Evolutionary conservation across 2,113 vertebrate genomes (phyloP).

Genomic region (Hylia prasina): DNA sequence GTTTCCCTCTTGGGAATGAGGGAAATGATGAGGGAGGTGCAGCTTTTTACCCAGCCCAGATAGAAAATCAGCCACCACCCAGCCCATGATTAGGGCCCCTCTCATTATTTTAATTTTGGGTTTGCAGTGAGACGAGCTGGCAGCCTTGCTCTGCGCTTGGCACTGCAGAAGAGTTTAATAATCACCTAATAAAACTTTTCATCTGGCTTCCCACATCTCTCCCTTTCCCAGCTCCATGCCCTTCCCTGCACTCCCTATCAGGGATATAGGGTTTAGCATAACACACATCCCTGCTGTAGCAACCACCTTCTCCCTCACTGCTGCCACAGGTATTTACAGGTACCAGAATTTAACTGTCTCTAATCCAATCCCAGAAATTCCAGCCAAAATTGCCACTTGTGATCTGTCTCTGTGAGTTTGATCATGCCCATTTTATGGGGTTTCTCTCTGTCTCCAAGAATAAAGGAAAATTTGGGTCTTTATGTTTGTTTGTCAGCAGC

Average conservation of each 20-base stretch:
- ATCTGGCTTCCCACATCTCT: slow-evolving; percentile 37
- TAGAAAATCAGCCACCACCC: neutral
- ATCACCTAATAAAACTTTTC: slow-evolving; percentile 64
- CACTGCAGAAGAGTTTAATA: slow-evolving; percentile 40
- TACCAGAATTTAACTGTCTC: neutral
- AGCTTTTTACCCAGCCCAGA: neutral
- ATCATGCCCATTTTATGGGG: accelerated
- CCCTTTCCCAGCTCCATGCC: neutral
- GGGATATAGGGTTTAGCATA: neutral
- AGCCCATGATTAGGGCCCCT: neutral
- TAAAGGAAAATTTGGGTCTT: neutral
- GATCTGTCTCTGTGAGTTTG: neutral
- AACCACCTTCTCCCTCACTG: neutral
- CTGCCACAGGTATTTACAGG: neutral
- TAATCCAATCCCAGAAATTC: neutral
- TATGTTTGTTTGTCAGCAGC: neutral
- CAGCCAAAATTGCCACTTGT: neutral
- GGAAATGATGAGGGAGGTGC: neutral
- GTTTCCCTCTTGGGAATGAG: neutral
- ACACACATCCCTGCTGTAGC: neutral
- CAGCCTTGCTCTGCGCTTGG: slow-evolving; percentile 11
- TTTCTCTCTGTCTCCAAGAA: accelerated
- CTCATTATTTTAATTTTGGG: slow-evolving; percentile 56
- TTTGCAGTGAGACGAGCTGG: slow-evolving; percentile 26
- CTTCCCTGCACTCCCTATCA: neutral